Conservation (phyloP, 2,888 invertebrate species). For the Oeneis ivallda region DNA sequence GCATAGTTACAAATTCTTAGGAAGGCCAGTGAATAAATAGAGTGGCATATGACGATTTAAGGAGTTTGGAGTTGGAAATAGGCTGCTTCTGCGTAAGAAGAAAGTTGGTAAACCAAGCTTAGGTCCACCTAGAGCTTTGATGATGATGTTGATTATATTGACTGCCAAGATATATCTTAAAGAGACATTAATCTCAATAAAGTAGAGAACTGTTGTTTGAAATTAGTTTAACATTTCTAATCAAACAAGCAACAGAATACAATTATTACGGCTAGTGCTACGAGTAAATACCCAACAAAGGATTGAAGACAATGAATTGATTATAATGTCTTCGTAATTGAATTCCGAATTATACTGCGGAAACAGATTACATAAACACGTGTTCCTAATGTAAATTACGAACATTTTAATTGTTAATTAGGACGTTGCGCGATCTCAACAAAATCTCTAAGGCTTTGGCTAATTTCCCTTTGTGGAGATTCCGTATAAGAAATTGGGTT, state of each 20-base stretch:
- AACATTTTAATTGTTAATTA: slow-evolving; percentile 8
- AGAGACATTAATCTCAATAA: background rate
- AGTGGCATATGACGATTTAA: too few relatives aligned
- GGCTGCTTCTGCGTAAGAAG: too few relatives aligned
- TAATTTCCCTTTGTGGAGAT: slow-evolving; percentile 12
- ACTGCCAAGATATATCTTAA: too few relatives aligned
- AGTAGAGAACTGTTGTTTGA: background rate
- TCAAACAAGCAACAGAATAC: slow-evolving; percentile 2
- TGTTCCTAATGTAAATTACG: background rate
- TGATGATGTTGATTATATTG: too few relatives aligned
- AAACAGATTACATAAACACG: slow-evolving; percentile 15
- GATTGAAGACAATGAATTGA: slow-evolving; percentile 19
- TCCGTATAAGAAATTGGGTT: slow-evolving; percentile 16
- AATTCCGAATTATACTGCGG: slow-evolving; percentile 21
- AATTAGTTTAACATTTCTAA: slow-evolving; percentile 8
- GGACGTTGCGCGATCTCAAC: slow-evolving; percentile 9
- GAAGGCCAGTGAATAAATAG: too few relatives aligned
- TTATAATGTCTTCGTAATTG: slow-evolving; percentile 21
- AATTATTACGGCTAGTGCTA: slow-evolving; percentile 1
- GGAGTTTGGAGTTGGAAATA: too few relatives aligned
- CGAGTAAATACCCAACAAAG: slow-evolving; percentile 1
- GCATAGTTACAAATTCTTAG: too few relatives aligned
- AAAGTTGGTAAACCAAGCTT: too few relatives aligned
- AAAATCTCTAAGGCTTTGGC: slow-evolving; percentile 4
- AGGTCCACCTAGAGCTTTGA: too few relatives aligned